phyloP scores from a whole-genome alignment of 2,888 invertebrate species.

The Andrena hattorfiana region DNA sequence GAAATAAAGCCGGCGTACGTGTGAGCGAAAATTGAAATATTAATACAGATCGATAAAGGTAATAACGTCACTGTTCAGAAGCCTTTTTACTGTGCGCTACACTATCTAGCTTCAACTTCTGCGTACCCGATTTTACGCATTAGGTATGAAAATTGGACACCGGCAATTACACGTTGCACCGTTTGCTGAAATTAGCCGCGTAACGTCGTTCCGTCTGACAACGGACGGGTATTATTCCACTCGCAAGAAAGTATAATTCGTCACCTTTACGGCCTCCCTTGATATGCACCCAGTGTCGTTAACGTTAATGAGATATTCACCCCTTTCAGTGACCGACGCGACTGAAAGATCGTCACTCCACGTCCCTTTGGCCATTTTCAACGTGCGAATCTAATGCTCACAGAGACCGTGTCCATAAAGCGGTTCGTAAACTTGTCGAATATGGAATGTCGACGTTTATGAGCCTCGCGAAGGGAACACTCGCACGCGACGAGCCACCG shows the following conservation, averaged over 20 bases:
- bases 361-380: constrained; percentile 9
- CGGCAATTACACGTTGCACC: no score
- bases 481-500: neutral
- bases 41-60: no score
- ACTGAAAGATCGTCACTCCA: neutral
- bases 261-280: neutral
- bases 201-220: neutral
- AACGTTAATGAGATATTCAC: constrained; percentile 33
- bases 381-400: neutral
- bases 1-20: no score
- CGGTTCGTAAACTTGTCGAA: constrained; percentile 59
- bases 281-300: constrained; percentile 23
- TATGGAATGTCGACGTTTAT: constrained; percentile 56
- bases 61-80: no score
- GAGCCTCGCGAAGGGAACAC: neutral
- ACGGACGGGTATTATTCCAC: neutral
- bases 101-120: no score
- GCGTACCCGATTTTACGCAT: no score
- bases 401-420: constrained; percentile 37
- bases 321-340: constrained; percentile 1
- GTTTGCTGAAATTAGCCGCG: no score
- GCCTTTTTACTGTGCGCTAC: no score
- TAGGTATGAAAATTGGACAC: no score
- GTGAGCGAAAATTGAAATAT: no score
- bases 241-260: neutral